Evolutionary conservation across 2,113 vertebrate genomes (phyloP).

Genomic region (Lichenostomus cassidix): DNA sequence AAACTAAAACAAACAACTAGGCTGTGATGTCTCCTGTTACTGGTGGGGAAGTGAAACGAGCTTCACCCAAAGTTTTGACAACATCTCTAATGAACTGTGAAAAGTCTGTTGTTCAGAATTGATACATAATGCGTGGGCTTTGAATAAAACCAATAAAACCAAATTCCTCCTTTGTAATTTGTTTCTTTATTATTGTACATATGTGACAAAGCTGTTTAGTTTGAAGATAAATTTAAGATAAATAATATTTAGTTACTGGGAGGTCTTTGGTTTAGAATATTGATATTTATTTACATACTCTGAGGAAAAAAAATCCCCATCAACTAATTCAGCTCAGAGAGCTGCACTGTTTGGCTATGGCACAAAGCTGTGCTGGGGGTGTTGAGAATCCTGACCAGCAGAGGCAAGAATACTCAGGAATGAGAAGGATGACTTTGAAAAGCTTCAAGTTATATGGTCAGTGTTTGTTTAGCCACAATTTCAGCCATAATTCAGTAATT

Average conservation of each 20-base stretch:
- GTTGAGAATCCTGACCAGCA: not conserved
- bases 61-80: not conserved
- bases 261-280: slow-evolving; percentile 43
- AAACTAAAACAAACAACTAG: not conserved
- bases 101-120: not conserved
- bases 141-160: slow-evolving; percentile 28
- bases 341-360: not conserved
- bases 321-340: not conserved
- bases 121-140: not conserved
- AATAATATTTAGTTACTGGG: slow-evolving; percentile 47
- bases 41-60: not conserved
- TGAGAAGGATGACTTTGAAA: not conserved
- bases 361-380: not conserved
- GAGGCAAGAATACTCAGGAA: not conserved
- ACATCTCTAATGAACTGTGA: not conserved
- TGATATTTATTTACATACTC: slow-evolving; percentile 53
- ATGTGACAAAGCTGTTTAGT: slow-evolving; percentile 47
- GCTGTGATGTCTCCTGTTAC: not conserved
- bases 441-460: fast-evolving
- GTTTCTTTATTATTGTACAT: slow-evolving; percentile 23
- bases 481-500: not conserved
- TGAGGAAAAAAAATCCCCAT: not conserved
- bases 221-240: slow-evolving; percentile 29
- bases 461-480: not conserved
- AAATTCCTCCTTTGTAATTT: slow-evolving; percentile 26